Base-by-base conservation (phyloP, 1,140 invertebrate species). In the Brachionus rubens region DNA sequence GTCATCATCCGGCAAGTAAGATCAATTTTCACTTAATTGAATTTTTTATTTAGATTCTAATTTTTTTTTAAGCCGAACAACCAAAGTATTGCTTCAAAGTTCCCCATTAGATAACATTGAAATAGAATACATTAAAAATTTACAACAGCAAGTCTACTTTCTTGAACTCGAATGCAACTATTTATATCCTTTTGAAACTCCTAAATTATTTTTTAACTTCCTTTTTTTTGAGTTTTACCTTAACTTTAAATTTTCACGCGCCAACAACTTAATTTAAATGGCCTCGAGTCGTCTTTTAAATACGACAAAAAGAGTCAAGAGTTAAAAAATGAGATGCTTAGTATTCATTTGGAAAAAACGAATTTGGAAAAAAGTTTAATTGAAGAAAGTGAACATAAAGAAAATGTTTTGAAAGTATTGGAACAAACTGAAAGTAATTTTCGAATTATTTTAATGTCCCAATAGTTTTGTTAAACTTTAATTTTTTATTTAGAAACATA, bases 131-230 rank as follows among this genome's bases (percentile, higher is more conserved):
- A 84, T 85, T 43, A 84, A 84, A 68, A 84, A 84, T 77, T 77
- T 85, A 12, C 84, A 85, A 59, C 83, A 84, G 77, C 84, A 85
- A 75, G 82, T 85, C 30, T 85, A 84, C 68, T 84, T 83, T 76
- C 79, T 84, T 26, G 84, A 85, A 77, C 79, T 84, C 40, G 84
- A 85, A 77, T 79, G 82, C 19, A 83, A 83, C 76, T 84, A 84
- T 80, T 77, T 85, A 81, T 84, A 84, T 84, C 83, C 82, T 84
- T 82, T 79, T 65, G 24, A 76, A 41, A 30, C 46, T 28, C 5
- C 26, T 19, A n/a, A 40, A 10, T 26, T 3, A 28, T 26, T 1
- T 48, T 50, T 9, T 26, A 40, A 48, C 4, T 2, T 24, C 30
- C 9, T 19, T 40, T 43, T 43, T 28, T 24, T 46, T 43, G 33